A percentile compares a stretch with the other conserved stretches of the same genome.
Evolutionary conservation across 2,888 invertebrate genomes (phyloP).

Genomic region (Lathronympha strigana): DNA sequence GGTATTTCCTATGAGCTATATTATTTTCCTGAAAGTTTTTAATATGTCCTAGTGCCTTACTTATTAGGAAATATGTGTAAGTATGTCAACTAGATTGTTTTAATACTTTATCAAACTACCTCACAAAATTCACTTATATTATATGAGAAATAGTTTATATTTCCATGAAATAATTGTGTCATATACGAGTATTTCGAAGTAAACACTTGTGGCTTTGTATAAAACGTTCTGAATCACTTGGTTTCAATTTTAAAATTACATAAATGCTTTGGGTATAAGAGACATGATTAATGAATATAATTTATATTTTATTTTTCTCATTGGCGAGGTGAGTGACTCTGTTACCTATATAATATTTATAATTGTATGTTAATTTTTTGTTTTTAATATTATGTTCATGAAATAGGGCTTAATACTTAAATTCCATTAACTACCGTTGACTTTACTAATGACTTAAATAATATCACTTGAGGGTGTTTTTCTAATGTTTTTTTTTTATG

Average conservation of each 20-base stretch:
- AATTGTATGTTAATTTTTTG: no score
- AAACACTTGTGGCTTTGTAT: neutral
- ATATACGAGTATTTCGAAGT: neutral
- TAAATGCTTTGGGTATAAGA: conserved; percentile 10
- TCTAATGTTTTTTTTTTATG: neutral
- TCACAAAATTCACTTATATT: neutral
- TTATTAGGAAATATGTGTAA: neutral
- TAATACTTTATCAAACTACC: neutral
- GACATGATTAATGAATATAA: neutral
- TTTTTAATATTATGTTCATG: neutral
- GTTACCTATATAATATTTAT: no score
- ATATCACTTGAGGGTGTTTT: neutral
- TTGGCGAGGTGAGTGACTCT: no score
- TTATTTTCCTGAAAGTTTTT: conserved; percentile 13
- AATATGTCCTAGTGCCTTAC: neutral
- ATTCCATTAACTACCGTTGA: no score
- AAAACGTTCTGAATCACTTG: conserved; percentile 9
- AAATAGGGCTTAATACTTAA: no score
- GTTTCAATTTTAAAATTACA: neutral
- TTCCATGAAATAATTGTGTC: neutral
- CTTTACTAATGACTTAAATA: neutral
- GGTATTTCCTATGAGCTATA: conserved; percentile 5
- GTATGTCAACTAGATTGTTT: neutral
- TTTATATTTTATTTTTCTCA: conserved; percentile 9
- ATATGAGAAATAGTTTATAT: neutral